phyloP scores from a whole-genome alignment of 2,113 vertebrate genomes.

The Gallinago undulata region DNA sequence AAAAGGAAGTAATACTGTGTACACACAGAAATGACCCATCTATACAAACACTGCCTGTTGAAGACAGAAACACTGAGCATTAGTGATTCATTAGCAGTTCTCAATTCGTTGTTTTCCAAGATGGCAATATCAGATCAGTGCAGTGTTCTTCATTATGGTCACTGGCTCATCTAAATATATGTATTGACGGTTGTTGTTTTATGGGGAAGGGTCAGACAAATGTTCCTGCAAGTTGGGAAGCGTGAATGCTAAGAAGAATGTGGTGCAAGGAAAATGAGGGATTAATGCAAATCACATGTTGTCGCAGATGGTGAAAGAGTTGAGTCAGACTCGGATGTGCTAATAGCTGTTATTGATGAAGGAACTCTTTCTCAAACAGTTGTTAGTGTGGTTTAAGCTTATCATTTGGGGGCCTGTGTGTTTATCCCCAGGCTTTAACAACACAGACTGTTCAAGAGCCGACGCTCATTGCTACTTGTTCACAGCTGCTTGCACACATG shows the following conservation, averaged over 20 bases:
- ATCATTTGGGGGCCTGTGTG: not conserved
- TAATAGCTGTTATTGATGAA: slow-evolving; percentile 23
- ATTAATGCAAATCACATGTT: not conserved
- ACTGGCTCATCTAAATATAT: not conserved
- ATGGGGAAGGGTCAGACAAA: not conserved
- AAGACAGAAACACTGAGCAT: not conserved
- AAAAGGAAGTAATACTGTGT: not conserved
- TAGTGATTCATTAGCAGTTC: not conserved
- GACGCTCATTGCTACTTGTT: not conserved
- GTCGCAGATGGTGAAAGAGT: not conserved
- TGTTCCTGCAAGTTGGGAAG: not conserved
- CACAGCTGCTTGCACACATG: not conserved
- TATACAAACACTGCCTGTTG: not conserved
- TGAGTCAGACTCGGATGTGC: not conserved
- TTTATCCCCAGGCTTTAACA: slow-evolving; percentile 13
- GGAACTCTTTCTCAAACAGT: not conserved
- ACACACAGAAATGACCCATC: not conserved
- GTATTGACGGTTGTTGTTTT: not conserved
- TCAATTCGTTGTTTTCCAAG: not conserved
- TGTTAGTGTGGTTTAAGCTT: slow-evolving; percentile 4
- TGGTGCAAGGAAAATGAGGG: not conserved
- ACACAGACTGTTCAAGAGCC: slow-evolving; percentile 12
- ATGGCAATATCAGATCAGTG: not conserved
- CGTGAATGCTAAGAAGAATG: not conserved
- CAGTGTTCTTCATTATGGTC: not conserved